phyloP scores from a whole-genome alignment of 2,888 invertebrate species.

The Abrostola tripartita region DNA sequence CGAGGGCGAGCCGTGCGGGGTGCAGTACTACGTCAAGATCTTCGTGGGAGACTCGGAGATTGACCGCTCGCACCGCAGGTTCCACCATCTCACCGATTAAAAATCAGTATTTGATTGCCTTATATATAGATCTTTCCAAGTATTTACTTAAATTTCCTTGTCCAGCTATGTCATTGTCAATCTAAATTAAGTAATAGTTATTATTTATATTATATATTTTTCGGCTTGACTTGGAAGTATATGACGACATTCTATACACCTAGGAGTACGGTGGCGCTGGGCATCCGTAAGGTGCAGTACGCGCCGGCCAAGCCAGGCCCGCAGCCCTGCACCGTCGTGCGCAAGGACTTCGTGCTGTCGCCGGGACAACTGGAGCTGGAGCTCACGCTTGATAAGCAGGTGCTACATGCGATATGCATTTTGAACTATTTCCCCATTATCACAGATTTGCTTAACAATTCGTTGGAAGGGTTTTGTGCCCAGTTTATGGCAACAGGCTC shows the following conservation, averaged over 20 bases:
- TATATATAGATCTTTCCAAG: too few species aligned
- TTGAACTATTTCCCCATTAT: too few species aligned
- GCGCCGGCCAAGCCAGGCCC: conserved; percentile 96
- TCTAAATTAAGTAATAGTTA: too few species aligned
- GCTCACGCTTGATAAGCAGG: conserved; percentile 97
- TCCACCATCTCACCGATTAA: neutral
- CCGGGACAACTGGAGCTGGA: conserved; percentile 98
- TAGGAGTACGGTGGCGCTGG: conserved; percentile 96
- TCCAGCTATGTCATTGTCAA: too few species aligned
- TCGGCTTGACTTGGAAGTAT: neutral
- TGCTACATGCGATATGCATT: conserved; percentile 1
- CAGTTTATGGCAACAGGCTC: too few species aligned
- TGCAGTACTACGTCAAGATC: conserved; percentile 96
- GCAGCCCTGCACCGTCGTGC: conserved; percentile 97
- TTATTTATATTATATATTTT: too few species aligned
- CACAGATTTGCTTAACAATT: too few species aligned
- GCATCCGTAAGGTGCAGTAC: conserved; percentile 97
- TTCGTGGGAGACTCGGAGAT: conserved; percentile 94
- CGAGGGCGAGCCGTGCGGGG: conserved; percentile 96
- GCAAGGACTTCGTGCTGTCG: conserved; percentile 98
- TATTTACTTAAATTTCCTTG: too few species aligned
- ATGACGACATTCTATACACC: too few species aligned
- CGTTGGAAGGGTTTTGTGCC: too few species aligned
- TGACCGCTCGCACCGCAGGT: conserved; percentile 94
- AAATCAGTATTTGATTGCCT: too few species aligned